Conservation (phyloP, 1,140 invertebrate species). For the Wasmannia auropunctata region DNA sequence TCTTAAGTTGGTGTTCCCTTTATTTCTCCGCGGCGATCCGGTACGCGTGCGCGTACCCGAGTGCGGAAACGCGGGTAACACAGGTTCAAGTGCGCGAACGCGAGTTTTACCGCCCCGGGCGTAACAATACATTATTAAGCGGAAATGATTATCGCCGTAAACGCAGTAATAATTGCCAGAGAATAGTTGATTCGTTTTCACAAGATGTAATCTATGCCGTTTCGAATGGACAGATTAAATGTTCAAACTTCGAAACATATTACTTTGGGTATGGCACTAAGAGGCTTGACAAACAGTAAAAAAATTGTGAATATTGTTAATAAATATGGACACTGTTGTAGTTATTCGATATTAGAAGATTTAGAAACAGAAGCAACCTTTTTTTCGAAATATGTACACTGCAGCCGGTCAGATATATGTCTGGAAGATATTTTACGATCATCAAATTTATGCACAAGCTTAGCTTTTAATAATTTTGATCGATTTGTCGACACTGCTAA, state of each 20-base stretch:
- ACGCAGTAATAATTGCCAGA: not conserved
- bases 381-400: too few species aligned
- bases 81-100: too few species aligned
- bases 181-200: slow-evolving; percentile 25
- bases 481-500: too few species aligned
- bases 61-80: too few species aligned
- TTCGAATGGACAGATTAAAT: slow-evolving; percentile 8
- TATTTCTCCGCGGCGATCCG: too few species aligned
- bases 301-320: slow-evolving; percentile 21
- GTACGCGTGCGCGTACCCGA: too few species aligned
- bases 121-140: too few species aligned
- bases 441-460: not conserved
- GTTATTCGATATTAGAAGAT: slow-evolving; percentile 7
- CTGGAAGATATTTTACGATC: slow-evolving; percentile 19
- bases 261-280: slow-evolving; percentile 20
- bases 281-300: slow-evolving; percentile 18
- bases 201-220: slow-evolving; percentile 56
- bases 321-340: slow-evolving; percentile 27
- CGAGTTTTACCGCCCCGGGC: too few species aligned
- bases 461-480: not conserved
- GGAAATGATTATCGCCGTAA: not conserved
- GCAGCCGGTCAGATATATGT: not conserved
- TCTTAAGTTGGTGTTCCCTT: too few species aligned
- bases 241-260: slow-evolving; percentile 29
- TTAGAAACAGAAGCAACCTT: slow-evolving; percentile 24